phyloP scores from a whole-genome alignment of 1,140 invertebrate species.

The Macrocentrus cingulum region DNA sequence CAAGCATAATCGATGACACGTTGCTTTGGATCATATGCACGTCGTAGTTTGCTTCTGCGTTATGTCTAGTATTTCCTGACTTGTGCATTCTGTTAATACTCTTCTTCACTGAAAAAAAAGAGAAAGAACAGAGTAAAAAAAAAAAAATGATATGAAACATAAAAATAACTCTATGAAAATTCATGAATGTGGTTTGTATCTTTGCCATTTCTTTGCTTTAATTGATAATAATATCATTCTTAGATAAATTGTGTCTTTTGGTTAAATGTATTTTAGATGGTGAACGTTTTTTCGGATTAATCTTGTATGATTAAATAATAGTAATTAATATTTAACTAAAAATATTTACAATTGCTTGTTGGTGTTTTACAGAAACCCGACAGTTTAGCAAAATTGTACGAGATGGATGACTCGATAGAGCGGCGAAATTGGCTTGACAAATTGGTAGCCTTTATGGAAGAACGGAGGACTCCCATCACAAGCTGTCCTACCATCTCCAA shows the following conservation, averaged over 20 bases:
- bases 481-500: slow-evolving; percentile 97
- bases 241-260: too few species aligned
- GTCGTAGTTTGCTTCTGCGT: slow-evolving; percentile 5
- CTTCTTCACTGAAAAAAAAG: not conserved
- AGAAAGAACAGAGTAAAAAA: too few species aligned
- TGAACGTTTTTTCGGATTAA: too few species aligned
- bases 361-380: slow-evolving; percentile 73
- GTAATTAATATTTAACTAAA: too few species aligned
- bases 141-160: not conserved
- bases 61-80: slow-evolving; percentile 18
- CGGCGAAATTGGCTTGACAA: slow-evolving; percentile 88
- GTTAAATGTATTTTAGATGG: too few species aligned
- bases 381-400: slow-evolving; percentile 89
- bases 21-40: slow-evolving; percentile 20
- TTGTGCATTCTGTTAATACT: slow-evolving; percentile 5
- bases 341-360: too few species aligned
- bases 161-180: not conserved
- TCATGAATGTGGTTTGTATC: not conserved
- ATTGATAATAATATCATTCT: too few species aligned
- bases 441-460: slow-evolving; percentile 91
- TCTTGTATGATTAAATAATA: too few species aligned
- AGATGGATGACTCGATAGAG: slow-evolving; percentile 95
- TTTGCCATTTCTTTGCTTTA: not conserved
- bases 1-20: slow-evolving; percentile 17
- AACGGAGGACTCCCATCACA: slow-evolving; percentile 86